Conservation (phyloP, 2,113 vertebrate species). For the Paracanthobrama guichenoti region DNA sequence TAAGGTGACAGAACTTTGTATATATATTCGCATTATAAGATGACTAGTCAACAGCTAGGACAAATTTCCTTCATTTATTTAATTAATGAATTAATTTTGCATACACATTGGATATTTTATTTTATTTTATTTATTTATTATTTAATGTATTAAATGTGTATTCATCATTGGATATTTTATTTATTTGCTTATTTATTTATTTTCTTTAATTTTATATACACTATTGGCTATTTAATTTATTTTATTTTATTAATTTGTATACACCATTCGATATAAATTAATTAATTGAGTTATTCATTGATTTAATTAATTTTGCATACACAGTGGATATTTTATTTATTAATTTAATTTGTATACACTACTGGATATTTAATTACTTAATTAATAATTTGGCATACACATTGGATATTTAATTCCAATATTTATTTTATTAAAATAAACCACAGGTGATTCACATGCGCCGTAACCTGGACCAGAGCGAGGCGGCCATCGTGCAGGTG, state of each 20-base stretch:
- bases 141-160: no score
- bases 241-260: not conserved
- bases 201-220: not conserved
- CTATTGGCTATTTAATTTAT: no score
- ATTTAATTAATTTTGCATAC: not conserved
- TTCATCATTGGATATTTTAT: no score
- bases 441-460: constrained; percentile 78
- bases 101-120: no score
- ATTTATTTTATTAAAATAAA: no score
- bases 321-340: not conserved
- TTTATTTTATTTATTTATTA: no score
- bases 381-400: not conserved
- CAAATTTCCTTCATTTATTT: no score
- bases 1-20: not conserved
- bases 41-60: no score
- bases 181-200: no score
- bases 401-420: not conserved
- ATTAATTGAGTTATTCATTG: no score
- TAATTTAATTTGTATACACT: not conserved
- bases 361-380: not conserved
- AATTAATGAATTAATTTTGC: no score
- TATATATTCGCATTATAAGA: no score
- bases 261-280: not conserved
- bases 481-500: constrained; percentile 86
- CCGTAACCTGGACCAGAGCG: constrained; percentile 87